phyloP scores from a whole-genome alignment of 1,140 invertebrate species.

The Orussus abietinus region DNA sequence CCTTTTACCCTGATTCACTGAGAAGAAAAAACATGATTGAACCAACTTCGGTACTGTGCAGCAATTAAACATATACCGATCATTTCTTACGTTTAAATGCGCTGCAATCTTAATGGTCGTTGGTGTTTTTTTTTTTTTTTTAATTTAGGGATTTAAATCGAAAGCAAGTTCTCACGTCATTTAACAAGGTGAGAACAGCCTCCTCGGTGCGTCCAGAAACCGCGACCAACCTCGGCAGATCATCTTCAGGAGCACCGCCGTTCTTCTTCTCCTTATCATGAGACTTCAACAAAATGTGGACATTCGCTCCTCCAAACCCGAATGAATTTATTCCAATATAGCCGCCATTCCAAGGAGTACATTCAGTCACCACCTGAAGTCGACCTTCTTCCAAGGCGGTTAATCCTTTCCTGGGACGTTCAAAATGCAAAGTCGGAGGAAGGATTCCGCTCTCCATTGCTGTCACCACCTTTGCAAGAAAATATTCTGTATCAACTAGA shows the following conservation, averaged over 20 bases:
- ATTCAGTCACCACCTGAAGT: constrained; percentile 58
- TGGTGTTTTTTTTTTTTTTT: background rate
- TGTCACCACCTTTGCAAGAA: constrained; percentile 56
- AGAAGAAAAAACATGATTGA: too few species aligned
- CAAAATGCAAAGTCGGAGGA: constrained; percentile 64
- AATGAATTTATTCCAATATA: constrained; percentile 66
- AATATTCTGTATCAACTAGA: too few species aligned
- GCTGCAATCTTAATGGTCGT: too few species aligned
- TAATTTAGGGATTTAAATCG: background rate
- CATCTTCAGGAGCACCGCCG: too few species aligned
- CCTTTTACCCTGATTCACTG: too few species aligned
- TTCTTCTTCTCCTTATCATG: constrained; percentile 29
- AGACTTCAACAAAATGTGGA: constrained; percentile 58
- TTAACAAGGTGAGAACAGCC: too few species aligned
- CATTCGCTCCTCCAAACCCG: constrained; percentile 72
- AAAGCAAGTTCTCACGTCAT: too few species aligned
- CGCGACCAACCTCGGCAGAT: too few species aligned
- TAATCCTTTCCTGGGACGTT: constrained; percentile 61
- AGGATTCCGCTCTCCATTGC: constrained; percentile 59
- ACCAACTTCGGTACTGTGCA: constrained; percentile 23
- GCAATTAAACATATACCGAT: too few species aligned
- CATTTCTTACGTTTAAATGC: too few species aligned
- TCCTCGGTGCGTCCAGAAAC: too few species aligned
- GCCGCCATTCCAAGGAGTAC: constrained; percentile 55
- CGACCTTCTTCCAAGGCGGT: constrained; percentile 57